Evolutionary conservation across 2,113 vertebrate species (phyloP), one percentile per base, ranked within the genome.

Genomic region (Empidonax alnorum): DNA sequence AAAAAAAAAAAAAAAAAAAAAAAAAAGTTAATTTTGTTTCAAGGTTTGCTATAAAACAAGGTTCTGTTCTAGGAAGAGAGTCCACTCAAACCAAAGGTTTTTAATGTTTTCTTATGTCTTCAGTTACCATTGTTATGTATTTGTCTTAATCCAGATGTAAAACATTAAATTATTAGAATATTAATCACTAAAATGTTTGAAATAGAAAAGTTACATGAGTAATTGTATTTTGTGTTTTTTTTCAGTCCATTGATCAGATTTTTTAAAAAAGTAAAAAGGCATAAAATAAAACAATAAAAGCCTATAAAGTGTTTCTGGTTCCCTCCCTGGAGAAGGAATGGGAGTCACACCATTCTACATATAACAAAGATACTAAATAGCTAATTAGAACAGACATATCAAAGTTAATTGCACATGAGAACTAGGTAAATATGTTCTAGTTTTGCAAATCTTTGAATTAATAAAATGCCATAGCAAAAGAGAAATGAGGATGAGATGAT

Each of bases 211-310:
- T 19, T 78, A 11, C 7, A 82, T 37, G 17, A 74, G 8, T 71
- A 21, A 69, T 41, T 0, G 0, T 23, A 10, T 19, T 68, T 73
- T 33, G 9, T 14, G 14, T 11, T 1, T 4, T n/a, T 73, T 87
- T 33, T 52, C 24, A 62, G 12, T 72, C 37, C 18, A 33, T 61
- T 53, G 4, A 63, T 71, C 31, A 78, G 39, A 8, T 58, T 22
- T 7, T 25, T 63, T 39, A 71, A 71, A 1, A 4, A 47, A 68
- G 67, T 27, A 41, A 53, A 72, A 15, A 41, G 3, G 23, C 15
- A 59, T 61, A 39, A 75, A 12, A 50, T 3, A 53, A 33, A 85
- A 47, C 16, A 35, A 28, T 37, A 33, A 27, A 33, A 77, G 12
- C 7, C 8, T 2, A 9, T 18, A 53, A 44, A 1, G 35, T 35